These are phyloP conservation scores for Balaeniceps rex DNA, from an alignment of 2,113 vertebrate genomes.

Conservation along the genomic window DNA sequence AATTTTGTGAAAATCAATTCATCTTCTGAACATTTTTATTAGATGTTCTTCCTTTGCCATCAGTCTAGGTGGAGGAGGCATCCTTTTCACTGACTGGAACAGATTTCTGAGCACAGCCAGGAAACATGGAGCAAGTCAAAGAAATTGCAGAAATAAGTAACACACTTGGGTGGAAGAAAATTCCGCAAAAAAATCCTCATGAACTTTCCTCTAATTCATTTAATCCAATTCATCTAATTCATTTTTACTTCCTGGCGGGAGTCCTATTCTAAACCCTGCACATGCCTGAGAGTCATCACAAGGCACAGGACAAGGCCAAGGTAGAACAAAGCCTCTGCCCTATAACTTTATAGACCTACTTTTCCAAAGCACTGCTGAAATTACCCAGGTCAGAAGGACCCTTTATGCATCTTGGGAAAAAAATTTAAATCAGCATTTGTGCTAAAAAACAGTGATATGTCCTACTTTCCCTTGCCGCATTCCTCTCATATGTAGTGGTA, in stretches of 20 bases:
- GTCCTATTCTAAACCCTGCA: not conserved
- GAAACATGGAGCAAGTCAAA: not conserved
- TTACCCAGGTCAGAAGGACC: not conserved
- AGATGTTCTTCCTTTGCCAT: not conserved
- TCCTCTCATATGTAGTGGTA: not conserved
- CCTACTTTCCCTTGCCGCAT: fast-evolving
- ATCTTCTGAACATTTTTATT: not conserved
- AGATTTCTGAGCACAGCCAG: not conserved
- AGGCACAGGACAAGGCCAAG: not conserved
- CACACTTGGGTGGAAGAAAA: not conserved
- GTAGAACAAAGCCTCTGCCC: not conserved
- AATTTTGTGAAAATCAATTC: not conserved
- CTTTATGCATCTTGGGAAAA: not conserved
- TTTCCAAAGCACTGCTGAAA: not conserved
- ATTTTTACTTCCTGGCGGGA: not conserved
- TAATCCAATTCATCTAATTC: not conserved
- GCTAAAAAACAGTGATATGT: not conserved
- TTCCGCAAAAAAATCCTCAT: not conserved
- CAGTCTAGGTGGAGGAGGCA: not conserved
- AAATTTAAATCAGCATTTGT: not conserved
- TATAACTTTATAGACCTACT: not conserved
- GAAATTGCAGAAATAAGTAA: not conserved
- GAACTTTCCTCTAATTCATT: not conserved
- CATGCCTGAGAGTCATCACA: not conserved
- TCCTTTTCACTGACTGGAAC: not conserved